Conservation (phyloP, 1,140 invertebrate genomes). For the Drosophila aff. region DNA sequence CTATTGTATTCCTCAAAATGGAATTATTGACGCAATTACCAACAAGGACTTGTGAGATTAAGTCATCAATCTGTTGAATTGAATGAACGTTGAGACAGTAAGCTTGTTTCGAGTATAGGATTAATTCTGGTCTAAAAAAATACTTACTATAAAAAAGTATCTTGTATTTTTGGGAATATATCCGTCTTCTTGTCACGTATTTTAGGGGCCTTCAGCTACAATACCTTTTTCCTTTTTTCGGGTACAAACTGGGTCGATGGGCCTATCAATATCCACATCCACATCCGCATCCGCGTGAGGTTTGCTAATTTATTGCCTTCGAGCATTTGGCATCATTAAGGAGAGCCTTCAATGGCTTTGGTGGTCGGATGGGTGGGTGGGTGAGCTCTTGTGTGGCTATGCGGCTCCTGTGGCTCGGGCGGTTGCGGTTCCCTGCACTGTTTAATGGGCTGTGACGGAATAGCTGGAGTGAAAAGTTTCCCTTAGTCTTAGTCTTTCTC, state of each 20-base stretch:
- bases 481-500: slow-evolving; percentile 10
- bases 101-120: background rate
- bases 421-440: slow-evolving; percentile 66
- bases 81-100: background rate
- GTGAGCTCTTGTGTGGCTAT: slow-evolving; percentile 1
- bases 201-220: background rate
- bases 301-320: slow-evolving; percentile 73
- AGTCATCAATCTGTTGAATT: slow-evolving; percentile 5
- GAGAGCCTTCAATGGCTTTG: slow-evolving; percentile 43
- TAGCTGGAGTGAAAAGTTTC: slow-evolving; percentile 78
- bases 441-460: slow-evolving; percentile 75
- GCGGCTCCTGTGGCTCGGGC: slow-evolving; percentile 23
- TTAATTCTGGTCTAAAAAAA: background rate
- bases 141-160: background rate
- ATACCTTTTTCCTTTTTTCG: slow-evolving; percentile 7
- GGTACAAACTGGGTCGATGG: slow-evolving; percentile 30
- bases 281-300: slow-evolving; percentile 50
- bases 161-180: too few species aligned
- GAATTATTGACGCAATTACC: slow-evolving; percentile 7
- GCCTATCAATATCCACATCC: slow-evolving; percentile 38
- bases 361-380: slow-evolving; percentile 28
- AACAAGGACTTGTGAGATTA: slow-evolving; percentile 7
- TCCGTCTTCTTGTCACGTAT: background rate
- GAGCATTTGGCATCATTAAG: slow-evolving; percentile 76
- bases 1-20: slow-evolving; percentile 16